Conservation (phyloP, 2,797 vertebrate genomes). For the Hipposideros larvatus region DNA sequence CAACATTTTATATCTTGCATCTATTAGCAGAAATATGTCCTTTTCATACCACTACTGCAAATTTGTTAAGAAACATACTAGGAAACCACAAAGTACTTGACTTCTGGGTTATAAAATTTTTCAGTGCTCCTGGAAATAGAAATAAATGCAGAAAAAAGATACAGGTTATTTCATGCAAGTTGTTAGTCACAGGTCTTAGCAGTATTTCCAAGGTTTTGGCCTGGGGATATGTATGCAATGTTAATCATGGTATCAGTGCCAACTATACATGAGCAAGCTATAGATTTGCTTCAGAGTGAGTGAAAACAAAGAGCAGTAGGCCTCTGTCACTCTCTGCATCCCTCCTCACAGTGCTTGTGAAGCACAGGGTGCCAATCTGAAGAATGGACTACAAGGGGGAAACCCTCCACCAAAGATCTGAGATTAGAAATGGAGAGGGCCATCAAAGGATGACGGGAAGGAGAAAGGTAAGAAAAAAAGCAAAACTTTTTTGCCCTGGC, state of each 20-base stretch:
- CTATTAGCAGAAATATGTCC: neutral
- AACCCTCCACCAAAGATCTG: neutral
- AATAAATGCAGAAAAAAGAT: constrained; percentile 26
- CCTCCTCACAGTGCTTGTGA: neutral
- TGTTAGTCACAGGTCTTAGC: neutral
- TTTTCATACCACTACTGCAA: neutral
- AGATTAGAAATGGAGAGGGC: neutral
- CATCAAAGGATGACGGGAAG: neutral
- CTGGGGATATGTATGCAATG: neutral
- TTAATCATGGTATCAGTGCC: neutral
- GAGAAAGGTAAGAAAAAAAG: neutral
- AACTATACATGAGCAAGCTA: neutral
- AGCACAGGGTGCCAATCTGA: neutral
- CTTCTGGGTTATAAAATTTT: neutral
- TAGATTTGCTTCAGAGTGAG: neutral
- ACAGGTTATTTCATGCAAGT: neutral
- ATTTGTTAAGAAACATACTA: constrained; percentile 11
- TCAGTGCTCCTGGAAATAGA: neutral
- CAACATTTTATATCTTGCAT: neutral
- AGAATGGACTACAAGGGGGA: neutral
- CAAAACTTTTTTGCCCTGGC: neutral
- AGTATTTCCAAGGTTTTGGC: neutral
- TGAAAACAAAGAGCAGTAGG: neutral
- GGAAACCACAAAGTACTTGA: neutral
- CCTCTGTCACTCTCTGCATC: neutral